phyloP scores from a whole-genome alignment of 2,113 vertebrate genomes.

The Henicopernis longicauda region DNA sequence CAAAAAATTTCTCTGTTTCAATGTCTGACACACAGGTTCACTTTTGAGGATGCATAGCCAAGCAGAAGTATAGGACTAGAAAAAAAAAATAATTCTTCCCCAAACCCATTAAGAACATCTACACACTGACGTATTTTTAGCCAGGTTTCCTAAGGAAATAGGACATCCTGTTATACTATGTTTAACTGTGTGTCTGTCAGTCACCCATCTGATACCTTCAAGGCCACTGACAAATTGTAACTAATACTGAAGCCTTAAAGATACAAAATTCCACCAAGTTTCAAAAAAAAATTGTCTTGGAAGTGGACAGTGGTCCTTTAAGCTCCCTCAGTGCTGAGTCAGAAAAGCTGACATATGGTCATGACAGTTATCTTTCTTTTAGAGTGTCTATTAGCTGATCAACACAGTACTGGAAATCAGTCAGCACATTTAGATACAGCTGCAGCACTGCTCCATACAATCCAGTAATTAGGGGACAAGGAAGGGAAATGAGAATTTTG shows the following conservation, averaged over 20 bases:
- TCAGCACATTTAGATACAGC: not conserved
- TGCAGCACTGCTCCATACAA: not conserved
- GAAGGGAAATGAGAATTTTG: not conserved
- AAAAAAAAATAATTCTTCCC: not conserved
- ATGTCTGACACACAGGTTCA: not conserved
- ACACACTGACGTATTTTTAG: not conserved
- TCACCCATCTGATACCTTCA: not conserved
- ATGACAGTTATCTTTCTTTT: not conserved
- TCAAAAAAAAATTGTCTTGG: not conserved
- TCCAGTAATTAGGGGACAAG: not conserved
- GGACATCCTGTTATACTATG: not conserved
- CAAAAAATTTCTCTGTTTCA: not conserved
- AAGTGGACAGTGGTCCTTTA: not conserved
- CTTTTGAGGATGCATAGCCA: not conserved
- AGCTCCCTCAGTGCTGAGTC: not conserved
- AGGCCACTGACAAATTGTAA: not conserved
- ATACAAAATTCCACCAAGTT: not conserved
- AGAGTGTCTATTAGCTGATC: not conserved
- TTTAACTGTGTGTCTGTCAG: not conserved
- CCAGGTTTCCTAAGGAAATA: not conserved
- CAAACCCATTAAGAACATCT: not conserved
- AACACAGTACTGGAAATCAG: not conserved
- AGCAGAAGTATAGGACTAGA: not conserved
- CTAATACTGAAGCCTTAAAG: not conserved
- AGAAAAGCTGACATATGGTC: not conserved